A percentile compares a stretch with the other conserved stretches of the same genome.
Conservation (phyloP, 2,888 invertebrate genomes). For the Steinernema hermaphroditum region DNA sequence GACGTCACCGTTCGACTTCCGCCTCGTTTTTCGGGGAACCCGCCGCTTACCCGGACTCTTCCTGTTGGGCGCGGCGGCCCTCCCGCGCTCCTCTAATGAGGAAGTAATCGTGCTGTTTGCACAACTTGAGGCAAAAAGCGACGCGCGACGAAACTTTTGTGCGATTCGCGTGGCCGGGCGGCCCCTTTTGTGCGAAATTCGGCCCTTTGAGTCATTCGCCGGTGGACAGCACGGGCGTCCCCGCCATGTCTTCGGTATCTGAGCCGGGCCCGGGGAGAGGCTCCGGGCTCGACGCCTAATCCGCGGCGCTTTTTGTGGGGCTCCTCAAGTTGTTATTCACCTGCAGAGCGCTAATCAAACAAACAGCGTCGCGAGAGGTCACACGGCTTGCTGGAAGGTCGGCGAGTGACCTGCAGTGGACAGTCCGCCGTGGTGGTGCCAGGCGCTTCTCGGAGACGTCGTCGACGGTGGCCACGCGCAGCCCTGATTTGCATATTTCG, state of each 20-base stretch:
- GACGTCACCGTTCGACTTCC: slow-evolving; percentile 23
- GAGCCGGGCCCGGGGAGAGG: too few species aligned
- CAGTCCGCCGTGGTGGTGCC: background rate
- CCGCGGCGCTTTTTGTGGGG: too few species aligned
- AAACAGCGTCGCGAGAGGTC: slow-evolving; percentile 25
- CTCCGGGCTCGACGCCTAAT: too few species aligned
- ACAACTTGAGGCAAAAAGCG: slow-evolving; percentile 29
- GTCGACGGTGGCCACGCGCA: background rate
- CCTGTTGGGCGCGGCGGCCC: slow-evolving; percentile 1
- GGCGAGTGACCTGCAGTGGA: background rate
- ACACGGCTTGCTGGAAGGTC: slow-evolving; percentile 18
- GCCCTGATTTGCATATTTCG: slow-evolving; percentile 16
- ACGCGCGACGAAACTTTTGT: background rate
- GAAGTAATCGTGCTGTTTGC: slow-evolving; percentile 27
- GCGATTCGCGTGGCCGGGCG: background rate
- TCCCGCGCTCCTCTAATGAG: slow-evolving; percentile 15
- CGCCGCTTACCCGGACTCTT: slow-evolving; percentile 8
- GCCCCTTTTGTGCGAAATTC: slow-evolving; percentile 26
- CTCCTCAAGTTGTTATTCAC: slow-evolving; percentile 21
- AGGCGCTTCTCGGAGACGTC: background rate
- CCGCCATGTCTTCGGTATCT: background rate
- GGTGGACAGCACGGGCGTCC: background rate
- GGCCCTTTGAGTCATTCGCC: background rate
- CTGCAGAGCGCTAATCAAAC: slow-evolving; percentile 21
- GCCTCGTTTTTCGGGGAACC: slow-evolving; percentile 6